Evolutionary conservation across 2,113 vertebrate genomes (phyloP), one percentile per base, ranked within the genome.

Genomic region (Anhinga anhinga): DNA sequence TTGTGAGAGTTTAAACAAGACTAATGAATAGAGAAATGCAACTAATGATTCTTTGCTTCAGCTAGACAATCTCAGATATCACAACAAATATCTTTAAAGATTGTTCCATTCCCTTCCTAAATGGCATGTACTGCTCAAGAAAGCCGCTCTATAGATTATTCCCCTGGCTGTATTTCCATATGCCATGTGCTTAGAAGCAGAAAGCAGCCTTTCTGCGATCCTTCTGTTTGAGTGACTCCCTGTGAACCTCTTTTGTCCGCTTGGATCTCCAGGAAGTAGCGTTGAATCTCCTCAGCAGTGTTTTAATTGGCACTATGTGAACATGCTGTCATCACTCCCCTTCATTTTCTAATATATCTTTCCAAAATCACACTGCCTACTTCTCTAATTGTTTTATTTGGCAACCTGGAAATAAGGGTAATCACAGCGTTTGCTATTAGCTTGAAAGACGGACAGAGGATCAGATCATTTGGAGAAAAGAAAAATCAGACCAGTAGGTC

Each of bases 361-460:
- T 88, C 90, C 93, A 91, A 97, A 90, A 95, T 96, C 91, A 91
- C 83, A 89, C 36, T 82, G 66, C 86, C 26, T 93, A 30, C 84
- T 91, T 91, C 84, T 73, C 81, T 95, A 92, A 95, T 96, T 89
- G 77, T 94, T 95, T 97, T 94, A 87, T 69, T 91, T 93, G 84
- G 89, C 95, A 94, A 50, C 38, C 26, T 94, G 84, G 44, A 95
- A 96, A 69, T 26, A 45, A 89, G 74, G 50, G 56, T 70, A 91
- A 84, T 76, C 85, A 44, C 50, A 70, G 32, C 5, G 7, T 44
- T 95, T 56, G 59, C 81, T 62, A 32, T 80, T 91, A 94, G 81
- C 70, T 86, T 76, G 61, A 90, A 78, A 91, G 73, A 26, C 65
- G 42, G 49, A 72, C 58, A 70, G 81, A 89, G 62, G 36, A 92